Base-by-base conservation (phyloP, 2,888 invertebrate species). In the Griposia aprilina region DNA sequence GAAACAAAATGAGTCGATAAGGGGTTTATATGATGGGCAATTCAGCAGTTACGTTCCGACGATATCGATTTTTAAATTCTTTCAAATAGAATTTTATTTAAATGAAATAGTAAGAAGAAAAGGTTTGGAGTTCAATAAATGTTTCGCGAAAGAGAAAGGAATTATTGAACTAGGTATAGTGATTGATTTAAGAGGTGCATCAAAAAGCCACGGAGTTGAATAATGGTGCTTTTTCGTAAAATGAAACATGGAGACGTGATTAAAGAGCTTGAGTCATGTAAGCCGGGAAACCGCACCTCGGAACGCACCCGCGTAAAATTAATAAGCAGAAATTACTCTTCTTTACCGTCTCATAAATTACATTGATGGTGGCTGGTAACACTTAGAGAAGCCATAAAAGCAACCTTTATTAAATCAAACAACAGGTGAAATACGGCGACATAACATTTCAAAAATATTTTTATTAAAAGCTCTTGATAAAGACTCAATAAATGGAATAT, bases 281-380 rank as follows among this genome's bases (percentile, higher is more conserved):
- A 93, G 93, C 92, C 90, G 91, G 91, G 91, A 93, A 94, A 93
- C 93, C 94, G 89, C 94, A 93, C 94, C 94, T 93, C 81, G 79
- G 83, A 91, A 91, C 91, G 93, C 91, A 91, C 91, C 92, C 92
- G 91, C 91, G 90, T 89, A 91, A 96, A 95, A 96, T 96, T 96
- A 96, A 96, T 96, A 96, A 96, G 93, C 93, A 90, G 91, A 95
- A 36, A 96, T 95, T 93, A 95, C 94, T 95, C 94, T 94, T 94
- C 94, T 93, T 94, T 93, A 94, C 93, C 93, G 93, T 87, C 92
- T 90, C 94, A 94, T 96, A 96, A 96, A 96, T 95, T 93, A 95
- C 92, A 93, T 94, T 95, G 95, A 96, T 94, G 94, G 94, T 91
- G 91, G 92, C 94, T 94, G 91, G 90, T 92, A 94, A 91, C 94